Evolutionary conservation across 2,113 vertebrate species (phyloP).

Genomic region (Macheiramphus alcinus): DNA sequence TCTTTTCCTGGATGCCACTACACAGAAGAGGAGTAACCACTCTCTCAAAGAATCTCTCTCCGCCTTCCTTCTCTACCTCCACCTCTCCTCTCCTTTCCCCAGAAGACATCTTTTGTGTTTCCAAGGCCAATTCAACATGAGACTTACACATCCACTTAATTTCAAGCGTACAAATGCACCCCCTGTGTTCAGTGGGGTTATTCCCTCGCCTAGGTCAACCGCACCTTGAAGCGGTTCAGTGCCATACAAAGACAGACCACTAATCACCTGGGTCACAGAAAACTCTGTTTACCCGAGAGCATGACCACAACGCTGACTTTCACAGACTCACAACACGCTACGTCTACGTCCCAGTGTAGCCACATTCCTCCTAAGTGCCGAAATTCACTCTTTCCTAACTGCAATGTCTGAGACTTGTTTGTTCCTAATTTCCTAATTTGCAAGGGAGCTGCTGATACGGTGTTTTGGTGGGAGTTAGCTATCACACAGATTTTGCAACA

Average conservation of each 20-base stretch:
- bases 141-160: neutral
- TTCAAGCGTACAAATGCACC: accelerated
- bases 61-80: neutral
- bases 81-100: neutral
- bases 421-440: neutral
- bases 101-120: neutral
- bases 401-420: neutral
- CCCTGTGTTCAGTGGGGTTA: neutral
- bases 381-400: neutral
- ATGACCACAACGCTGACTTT: accelerated
- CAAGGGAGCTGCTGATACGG: accelerated
- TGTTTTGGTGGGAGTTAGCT: neutral
- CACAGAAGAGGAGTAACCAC: neutral
- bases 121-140: neutral
- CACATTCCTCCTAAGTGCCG: neutral
- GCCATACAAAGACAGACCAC: neutral
- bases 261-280: neutral
- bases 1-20: neutral
- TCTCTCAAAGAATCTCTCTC: neutral
- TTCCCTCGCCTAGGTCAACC: neutral
- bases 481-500: neutral
- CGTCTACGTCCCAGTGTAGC: accelerated
- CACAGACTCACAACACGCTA: neutral
- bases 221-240: neutral
- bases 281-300: neutral